These are phyloP conservation scores for Pseudomugil gertrudae DNA, from an alignment of 2,797 vertebrate genomes.

Conservation along the genomic window DNA sequence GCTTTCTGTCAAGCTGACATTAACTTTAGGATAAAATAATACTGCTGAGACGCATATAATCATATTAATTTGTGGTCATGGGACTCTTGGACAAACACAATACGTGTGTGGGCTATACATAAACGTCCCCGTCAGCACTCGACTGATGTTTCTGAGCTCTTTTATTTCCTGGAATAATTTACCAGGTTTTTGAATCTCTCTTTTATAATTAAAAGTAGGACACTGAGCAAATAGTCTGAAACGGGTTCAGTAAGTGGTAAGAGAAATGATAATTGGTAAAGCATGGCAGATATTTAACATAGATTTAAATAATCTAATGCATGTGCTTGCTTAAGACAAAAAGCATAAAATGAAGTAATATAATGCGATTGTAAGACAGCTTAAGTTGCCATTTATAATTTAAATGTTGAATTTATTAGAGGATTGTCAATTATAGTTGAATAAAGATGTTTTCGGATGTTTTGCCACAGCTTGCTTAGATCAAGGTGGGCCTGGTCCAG, in stretches of 20 bases:
- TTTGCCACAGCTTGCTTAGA: slow-evolving; percentile 10
- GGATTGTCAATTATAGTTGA: background rate
- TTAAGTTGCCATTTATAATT: background rate
- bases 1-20: too few relatives aligned
- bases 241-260: background rate
- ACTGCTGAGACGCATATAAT: too few relatives aligned
- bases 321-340: background rate
- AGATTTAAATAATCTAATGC: background rate
- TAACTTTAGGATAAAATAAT: too few relatives aligned
- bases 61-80: too few relatives aligned
- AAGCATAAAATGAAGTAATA: background rate
- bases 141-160: background rate
- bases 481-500: slow-evolving; percentile 21
- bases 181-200: background rate
- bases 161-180: slow-evolving; percentile 18
- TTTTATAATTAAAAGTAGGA: slow-evolving; percentile 15
- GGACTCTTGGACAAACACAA: too few relatives aligned
- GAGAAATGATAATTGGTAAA: slow-evolving; percentile 1
- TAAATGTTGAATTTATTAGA: background rate
- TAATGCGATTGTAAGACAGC: background rate
- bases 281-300: background rate
- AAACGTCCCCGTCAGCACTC: too few relatives aligned
- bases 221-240: slow-evolving; percentile 11
- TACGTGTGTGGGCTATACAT: too few relatives aligned
- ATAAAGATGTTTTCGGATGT: background rate